A percentile compares a stretch with the other conserved stretches of the same genome.
phyloP scores from a whole-genome alignment of 2,797 vertebrate genomes.

The Chelonia mydas region DNA sequence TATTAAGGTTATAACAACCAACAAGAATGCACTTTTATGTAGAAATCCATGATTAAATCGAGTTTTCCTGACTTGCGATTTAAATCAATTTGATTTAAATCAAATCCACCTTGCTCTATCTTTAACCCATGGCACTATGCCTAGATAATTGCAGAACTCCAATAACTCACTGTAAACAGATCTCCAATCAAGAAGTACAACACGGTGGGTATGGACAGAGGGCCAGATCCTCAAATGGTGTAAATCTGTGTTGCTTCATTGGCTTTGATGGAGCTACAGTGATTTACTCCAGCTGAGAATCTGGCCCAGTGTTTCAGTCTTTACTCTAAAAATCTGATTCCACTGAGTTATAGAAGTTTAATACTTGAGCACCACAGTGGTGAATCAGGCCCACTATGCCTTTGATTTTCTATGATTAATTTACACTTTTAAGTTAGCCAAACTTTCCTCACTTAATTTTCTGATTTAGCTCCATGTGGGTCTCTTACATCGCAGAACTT shows the following conservation, averaged over 20 bases:
- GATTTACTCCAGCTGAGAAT: not conserved
- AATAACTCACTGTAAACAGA: not conserved
- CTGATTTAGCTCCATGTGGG: not conserved
- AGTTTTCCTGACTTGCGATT: too few relatives aligned
- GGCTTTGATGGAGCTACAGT: not conserved
- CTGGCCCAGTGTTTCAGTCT: not conserved
- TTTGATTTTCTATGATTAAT: not conserved
- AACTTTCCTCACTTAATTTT: not conserved
- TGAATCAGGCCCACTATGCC: not conserved
- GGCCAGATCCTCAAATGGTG: not conserved
- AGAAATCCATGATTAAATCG: too few relatives aligned
- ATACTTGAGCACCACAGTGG: conserved; percentile 30
- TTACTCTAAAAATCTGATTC: not conserved
- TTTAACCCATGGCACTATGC: not conserved
- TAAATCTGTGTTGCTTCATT: not conserved
- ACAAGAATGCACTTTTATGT: too few relatives aligned
- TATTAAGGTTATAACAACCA: too few relatives aligned
- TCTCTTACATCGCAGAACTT: not conserved
- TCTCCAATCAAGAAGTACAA: not conserved
- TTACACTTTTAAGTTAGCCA: not conserved
- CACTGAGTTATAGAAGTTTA: not conserved
- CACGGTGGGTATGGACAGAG: not conserved
- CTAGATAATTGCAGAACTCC: not conserved
- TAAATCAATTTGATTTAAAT: too few relatives aligned
- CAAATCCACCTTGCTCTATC: not conserved